Evolutionary conservation across 2,888 invertebrate genomes (phyloP).

Genomic region (Nineta flava): DNA sequence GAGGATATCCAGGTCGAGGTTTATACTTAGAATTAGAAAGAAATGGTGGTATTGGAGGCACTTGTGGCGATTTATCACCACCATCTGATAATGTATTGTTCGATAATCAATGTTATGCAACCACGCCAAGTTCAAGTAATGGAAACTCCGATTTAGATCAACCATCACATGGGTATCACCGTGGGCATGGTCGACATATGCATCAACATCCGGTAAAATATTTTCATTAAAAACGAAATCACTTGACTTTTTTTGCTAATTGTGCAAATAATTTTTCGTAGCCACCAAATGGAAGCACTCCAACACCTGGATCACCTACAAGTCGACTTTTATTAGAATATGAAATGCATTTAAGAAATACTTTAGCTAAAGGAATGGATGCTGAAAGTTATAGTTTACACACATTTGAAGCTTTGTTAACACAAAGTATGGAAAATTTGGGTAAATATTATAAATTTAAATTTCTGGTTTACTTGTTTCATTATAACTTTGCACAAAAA

Average conservation of each 20-base stretch:
- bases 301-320: slow-evolving; percentile 70
- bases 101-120: slow-evolving; percentile 90
- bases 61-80: slow-evolving; percentile 51
- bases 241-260: neutral
- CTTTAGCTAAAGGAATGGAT: slow-evolving; percentile 87
- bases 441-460: slow-evolving; percentile 31
- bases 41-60: slow-evolving; percentile 36
- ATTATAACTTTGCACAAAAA: too few species aligned
- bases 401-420: slow-evolving; percentile 81
- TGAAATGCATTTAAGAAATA: slow-evolving; percentile 86
- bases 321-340: slow-evolving; percentile 76
- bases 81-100: slow-evolving; percentile 89
- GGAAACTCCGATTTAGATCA: slow-evolving; percentile 81
- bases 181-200: slow-evolving; percentile 33
- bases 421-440: slow-evolving; percentile 91
- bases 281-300: slow-evolving; percentile 38
- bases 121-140: slow-evolving; percentile 85
- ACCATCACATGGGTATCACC: slow-evolving; percentile 40
- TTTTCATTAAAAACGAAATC: neutral
- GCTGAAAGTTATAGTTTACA: slow-evolving; percentile 89
- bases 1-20: slow-evolving; percentile 54
- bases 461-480: too few species aligned
- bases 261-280: neutral
- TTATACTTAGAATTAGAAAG: slow-evolving; percentile 68
- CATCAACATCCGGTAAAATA: slow-evolving; percentile 42